A percentile compares a stretch with the other conserved stretches of the same genome.
Conservation (phyloP, 2,888 invertebrate genomes). For the Caenorhabditis plicata region DNA sequence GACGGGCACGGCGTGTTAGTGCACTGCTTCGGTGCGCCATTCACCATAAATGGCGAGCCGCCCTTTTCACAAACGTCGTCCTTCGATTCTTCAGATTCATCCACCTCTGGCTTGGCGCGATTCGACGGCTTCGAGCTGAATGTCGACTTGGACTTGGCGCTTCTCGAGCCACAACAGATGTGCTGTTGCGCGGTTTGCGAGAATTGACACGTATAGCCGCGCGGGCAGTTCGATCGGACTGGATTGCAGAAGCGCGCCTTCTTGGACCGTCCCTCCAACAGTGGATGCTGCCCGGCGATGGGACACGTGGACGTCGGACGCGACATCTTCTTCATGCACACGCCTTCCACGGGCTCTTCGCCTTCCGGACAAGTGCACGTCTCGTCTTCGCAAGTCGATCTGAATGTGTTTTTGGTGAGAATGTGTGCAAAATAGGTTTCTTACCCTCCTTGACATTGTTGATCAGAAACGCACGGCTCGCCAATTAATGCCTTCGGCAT, state of each 20-base stretch:
- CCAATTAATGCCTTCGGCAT: constrained; percentile 47
- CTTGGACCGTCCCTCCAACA: constrained; percentile 48
- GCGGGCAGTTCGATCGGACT: constrained; percentile 41
- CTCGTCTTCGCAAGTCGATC: constrained; percentile 43
- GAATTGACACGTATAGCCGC: constrained; percentile 60
- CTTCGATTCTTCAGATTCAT: constrained; percentile 20
- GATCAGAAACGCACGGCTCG: constrained; percentile 51
- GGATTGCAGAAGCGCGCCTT: constrained; percentile 57
- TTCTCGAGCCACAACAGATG: constrained; percentile 58
- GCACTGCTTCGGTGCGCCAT: constrained; percentile 61
- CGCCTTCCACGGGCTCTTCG: constrained; percentile 46
- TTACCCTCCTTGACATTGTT: constrained; percentile 57
- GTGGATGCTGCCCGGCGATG: constrained; percentile 54
- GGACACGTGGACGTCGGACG: constrained; percentile 58
- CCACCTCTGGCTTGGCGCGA: constrained; percentile 20
- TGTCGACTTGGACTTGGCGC: constrained; percentile 16
- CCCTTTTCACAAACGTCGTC: constrained; percentile 57
- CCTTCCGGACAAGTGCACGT: constrained; percentile 58
- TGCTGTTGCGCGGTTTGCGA: constrained; percentile 54
- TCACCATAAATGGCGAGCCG: constrained; percentile 54
- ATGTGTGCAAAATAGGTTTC: too few species aligned
- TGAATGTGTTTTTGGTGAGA: too few species aligned
- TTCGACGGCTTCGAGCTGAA: constrained; percentile 26
- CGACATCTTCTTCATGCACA: constrained; percentile 47
- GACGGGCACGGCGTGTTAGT: constrained; percentile 53